A percentile compares a stretch with the other conserved stretches of the same genome.
These are phyloP conservation scores for Cheilosia vernalis DNA, from an alignment of 2,888 invertebrate species.

Conservation along the genomic window DNA sequence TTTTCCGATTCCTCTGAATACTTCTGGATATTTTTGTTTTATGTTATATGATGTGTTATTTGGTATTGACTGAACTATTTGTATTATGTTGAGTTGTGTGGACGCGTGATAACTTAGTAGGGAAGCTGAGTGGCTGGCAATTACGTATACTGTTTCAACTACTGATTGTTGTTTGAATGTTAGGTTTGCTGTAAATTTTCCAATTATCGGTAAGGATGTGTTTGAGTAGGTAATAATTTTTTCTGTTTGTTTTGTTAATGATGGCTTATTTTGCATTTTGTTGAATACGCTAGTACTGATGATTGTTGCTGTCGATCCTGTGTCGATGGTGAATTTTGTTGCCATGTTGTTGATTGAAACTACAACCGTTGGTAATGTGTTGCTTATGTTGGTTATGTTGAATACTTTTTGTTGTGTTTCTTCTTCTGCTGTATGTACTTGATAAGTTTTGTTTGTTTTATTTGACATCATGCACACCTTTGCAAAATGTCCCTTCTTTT, in stretches of 20 bases:
- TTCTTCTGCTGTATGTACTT: neutral
- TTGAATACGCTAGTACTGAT: neutral
- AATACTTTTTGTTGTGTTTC: neutral
- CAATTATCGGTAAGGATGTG: neutral
- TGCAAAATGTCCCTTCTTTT: neutral
- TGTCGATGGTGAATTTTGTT: neutral
- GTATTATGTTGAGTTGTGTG: no score
- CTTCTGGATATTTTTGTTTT: conserved; percentile 13
- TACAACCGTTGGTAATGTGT: neutral
- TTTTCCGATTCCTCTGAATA: conserved; percentile 17
- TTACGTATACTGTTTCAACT: no score
- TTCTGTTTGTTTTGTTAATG: neutral
- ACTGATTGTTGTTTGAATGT: neutral
- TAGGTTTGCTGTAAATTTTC: neutral
- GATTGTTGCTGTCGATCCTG: neutral
- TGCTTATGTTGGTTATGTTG: neutral
- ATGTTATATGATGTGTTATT: no score
- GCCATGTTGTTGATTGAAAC: neutral
- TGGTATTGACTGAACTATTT: no score
- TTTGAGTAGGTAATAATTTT: neutral
- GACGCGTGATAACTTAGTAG: no score
- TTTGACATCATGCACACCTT: neutral
- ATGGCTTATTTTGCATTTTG: neutral
- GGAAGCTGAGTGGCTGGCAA: no score
- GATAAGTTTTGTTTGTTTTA: neutral